A percentile compares a stretch with the other conserved stretches of the same genome.
Conservation (phyloP, 2,797 vertebrate species). For the Leptodactylus fallax region DNA sequence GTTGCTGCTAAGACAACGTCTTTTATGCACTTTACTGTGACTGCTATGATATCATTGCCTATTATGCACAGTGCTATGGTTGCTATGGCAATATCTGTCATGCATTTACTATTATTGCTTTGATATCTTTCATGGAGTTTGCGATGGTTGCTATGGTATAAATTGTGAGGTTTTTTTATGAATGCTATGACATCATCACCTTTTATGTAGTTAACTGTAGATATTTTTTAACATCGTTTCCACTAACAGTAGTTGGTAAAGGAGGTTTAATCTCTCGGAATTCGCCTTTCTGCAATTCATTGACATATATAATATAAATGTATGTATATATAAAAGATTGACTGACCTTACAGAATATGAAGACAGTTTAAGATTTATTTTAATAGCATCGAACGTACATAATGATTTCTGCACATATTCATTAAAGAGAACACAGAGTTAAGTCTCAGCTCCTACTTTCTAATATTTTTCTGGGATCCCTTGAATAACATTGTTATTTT, state of each 20-base stretch:
- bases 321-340: neutral
- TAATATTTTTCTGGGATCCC: constrained; percentile 61
- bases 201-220: neutral
- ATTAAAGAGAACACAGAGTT: constrained; percentile 44
- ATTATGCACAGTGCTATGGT: neutral
- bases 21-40: too few species aligned
- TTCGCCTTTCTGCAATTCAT: neutral
- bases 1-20: neutral
- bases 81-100: neutral
- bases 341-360: neutral
- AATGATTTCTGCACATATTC: constrained; percentile 19
- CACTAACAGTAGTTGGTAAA: neutral
- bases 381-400: neutral
- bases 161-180: too few species aligned
- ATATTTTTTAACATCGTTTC: neutral
- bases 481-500: constrained; percentile 60
- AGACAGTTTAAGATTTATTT: neutral
- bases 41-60: neutral
- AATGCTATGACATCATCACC: neutral
- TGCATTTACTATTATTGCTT: neutral
- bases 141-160: neutral
- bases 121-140: neutral
- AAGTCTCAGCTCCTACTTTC: constrained; percentile 51
- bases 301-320: neutral
- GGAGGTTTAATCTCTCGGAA: neutral